Base-by-base conservation (phyloP, 1,140 invertebrate species). In the Musca vetustissima region DNA sequence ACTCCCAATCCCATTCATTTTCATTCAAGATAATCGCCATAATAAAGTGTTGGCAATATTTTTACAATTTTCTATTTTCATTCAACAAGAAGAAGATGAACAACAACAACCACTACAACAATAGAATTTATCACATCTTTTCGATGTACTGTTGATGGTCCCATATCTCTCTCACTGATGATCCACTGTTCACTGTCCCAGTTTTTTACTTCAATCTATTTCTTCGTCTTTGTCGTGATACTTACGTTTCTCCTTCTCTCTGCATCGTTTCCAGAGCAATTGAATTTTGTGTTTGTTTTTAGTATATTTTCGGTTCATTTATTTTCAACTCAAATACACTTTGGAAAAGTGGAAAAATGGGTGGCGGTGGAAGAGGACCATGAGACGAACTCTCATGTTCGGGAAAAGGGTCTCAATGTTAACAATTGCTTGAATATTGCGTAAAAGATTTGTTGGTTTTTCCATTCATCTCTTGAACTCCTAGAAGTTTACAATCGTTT, bases 351-450 rank as follows among this genome's bases (percentile, higher is more conserved):
- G 24, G 25, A 22, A 57, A 28, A 55, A 55, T n/a, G n/a, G n/a
- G n/a, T n/a, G n/a, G n/a, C n/a, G n/a, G n/a, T n/a, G n/a, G n/a
- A n/a, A 11, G 8, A 57, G 21, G 21, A 22, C 17, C 11, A 49
- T n/a, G 48, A 49, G 21, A 21, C n/a, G 21, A 22, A 52, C 17
- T 52, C 17, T 52, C 49, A 61, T 61, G 57, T 61, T 59, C 36
- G 57, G 36, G n/a, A n/a, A 61, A 59, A 61, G 57, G 57, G 57
- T 61, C 57, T 36, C 28, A 61, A 61, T 61, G 57, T 61, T 61
- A 61, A 61, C 57, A 61, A 61, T 61, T 61, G 57, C 57, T 61
- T 61, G 57, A 61, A 61, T 61, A 61, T 61, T 61, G 57, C 21
- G 15, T 9, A 52, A 36, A 61, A 61, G 57, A 61, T 61, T 61